A percentile compares a stretch with the other conserved stretches of the same genome.
Evolutionary conservation across 2,113 vertebrate species (phyloP).

Genomic region (Pseudonaja textilis): DNA sequence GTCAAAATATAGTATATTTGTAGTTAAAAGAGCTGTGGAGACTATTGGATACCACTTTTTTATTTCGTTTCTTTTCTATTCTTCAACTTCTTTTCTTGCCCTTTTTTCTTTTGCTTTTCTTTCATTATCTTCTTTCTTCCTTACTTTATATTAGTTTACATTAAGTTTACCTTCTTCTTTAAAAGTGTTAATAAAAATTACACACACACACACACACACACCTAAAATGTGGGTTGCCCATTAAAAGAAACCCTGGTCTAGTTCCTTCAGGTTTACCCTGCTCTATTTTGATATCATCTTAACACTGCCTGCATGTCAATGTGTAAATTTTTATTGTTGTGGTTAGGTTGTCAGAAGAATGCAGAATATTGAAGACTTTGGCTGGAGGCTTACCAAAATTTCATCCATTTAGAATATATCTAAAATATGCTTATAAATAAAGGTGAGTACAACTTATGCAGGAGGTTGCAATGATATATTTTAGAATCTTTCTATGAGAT

Average conservation of each 20-base stretch:
- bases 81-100: not conserved
- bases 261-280: not conserved
- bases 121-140: not conserved
- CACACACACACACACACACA: not conserved
- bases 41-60: not conserved
- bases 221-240: not conserved
- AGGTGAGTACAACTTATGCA: not conserved
- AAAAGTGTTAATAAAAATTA: not conserved
- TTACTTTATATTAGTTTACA: not conserved
- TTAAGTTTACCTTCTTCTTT: not conserved
- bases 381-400: not conserved
- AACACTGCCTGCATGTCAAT: not conserved
- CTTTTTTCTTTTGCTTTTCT: not conserved
- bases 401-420: not conserved
- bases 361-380: not conserved
- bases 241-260: not conserved
- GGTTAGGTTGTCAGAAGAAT: not conserved
- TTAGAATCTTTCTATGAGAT: not conserved
- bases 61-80: not conserved
- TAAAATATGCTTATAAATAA: not conserved
- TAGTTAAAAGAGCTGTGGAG: not conserved
- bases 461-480: not conserved
- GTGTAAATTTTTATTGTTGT: not conserved
- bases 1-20: not conserved
- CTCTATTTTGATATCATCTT: not conserved